Evolutionary conservation across 2,888 invertebrate species (phyloP).

Genomic region (Atethmia centrago): DNA sequence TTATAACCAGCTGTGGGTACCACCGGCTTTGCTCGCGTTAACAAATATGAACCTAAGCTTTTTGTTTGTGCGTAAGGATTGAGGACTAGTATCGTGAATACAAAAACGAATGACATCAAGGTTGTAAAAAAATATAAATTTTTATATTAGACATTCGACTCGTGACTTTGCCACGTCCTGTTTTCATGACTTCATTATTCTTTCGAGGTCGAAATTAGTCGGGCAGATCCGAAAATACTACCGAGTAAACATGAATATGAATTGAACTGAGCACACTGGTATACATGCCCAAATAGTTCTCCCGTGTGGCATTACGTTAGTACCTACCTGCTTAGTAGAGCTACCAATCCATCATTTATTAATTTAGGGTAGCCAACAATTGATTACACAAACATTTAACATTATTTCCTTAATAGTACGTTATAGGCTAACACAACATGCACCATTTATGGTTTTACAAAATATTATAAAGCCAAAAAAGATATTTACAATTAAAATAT

Average conservation of each 20-base stretch:
- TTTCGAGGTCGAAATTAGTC: neutral
- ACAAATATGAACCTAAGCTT: neutral
- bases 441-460: too few relatives aligned
- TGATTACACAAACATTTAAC: too few relatives aligned
- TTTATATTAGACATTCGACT: neutral
- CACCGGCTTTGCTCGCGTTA: neutral
- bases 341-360: too few relatives aligned
- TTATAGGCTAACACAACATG: too few relatives aligned
- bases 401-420: too few relatives aligned
- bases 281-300: too few relatives aligned
- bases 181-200: neutral
- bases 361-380: too few relatives aligned
- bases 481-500: too few relatives aligned
- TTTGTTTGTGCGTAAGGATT: neutral
- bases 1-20: neutral
- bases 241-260: neutral
- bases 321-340: neutral
- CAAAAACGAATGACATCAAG: neutral
- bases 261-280: slow-evolving; percentile 1
- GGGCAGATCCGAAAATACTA: neutral
- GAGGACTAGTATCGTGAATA: neutral
- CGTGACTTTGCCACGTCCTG: neutral
- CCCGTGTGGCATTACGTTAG: too few relatives aligned
- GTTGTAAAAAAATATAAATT: neutral
- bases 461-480: too few relatives aligned